Evolutionary conservation across 2,113 vertebrate genomes (phyloP), one percentile per base, ranked within the genome.

Genomic region (Erythrocercus mccallii): DNA sequence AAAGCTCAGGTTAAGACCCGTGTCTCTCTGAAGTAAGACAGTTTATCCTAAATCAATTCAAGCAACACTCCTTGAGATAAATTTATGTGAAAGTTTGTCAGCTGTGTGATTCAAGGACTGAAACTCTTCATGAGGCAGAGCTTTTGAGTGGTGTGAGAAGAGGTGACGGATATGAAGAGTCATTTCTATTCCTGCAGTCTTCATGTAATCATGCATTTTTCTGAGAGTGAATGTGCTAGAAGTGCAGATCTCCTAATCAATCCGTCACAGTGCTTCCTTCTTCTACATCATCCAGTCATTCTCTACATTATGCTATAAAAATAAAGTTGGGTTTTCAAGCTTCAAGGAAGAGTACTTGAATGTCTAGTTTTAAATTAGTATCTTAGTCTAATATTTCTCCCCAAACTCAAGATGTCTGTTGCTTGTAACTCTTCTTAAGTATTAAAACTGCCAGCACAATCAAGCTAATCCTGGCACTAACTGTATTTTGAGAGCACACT

Each of bases 31-130:
- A 74, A 80, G 68, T 33, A 86, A 84, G 79, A 53, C 20, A 60
- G 65, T 81, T 87, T 74, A 93, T 92, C 85, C 77, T 83, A 88
- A 93, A 96, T 92, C 93, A 93, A 93, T 92, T 92, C 90, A 71
- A 88, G 88, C 42, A 94, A 88, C 50, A 71, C 28, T 83, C 53
- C 68, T 25, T 20, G 69, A 93, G 68, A 90, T 85, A 69, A 86
- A 93, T 80, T 81, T 78, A 86, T 90, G 50, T 45, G 72, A 28
- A 92, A 81, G 48, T 93, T 93, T 96, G 88, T 81, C 95, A 81
- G 56, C 68, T 88, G 82, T 54, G 21, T 88, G 85, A 95, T 88
- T 94, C 25, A 3, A 90, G 66, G 82, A 78, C 44, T 62, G 60
- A 92, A 92, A 30, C 47, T 77, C 54, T 65, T 79, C 53, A 45